phyloP scores from a whole-genome alignment of 2,797 vertebrate genomes.

The Alectoris magna region DNA sequence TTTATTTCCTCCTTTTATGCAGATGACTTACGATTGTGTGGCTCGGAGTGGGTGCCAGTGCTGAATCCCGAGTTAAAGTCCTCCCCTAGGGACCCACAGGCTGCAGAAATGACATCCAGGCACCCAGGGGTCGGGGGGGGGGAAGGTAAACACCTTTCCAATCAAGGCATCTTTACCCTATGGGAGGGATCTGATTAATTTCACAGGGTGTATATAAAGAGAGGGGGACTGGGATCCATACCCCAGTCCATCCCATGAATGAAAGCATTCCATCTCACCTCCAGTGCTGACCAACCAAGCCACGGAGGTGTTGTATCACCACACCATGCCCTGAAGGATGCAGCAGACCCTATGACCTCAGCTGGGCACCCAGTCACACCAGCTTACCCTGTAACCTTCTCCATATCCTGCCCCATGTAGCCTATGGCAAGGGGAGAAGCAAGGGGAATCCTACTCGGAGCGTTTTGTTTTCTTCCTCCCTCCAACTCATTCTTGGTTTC shows the following conservation, averaged over 20 bases:
- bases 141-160: not conserved
- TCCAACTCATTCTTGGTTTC: not conserved
- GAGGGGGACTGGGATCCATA: not conserved
- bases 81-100: not conserved
- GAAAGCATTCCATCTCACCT: not conserved
- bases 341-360: not conserved
- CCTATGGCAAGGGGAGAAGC: not conserved
- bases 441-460: not conserved
- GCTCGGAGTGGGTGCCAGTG: not conserved
- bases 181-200: rapidly evolving
- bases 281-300: not conserved
- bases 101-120: not conserved
- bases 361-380: not conserved
- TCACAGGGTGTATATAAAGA: not conserved
- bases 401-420: not conserved
- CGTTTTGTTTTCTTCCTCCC: not conserved
- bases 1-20: not conserved
- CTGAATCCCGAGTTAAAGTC: not conserved
- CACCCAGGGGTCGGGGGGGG: not conserved
- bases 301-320: not conserved
- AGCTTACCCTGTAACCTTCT: not conserved
- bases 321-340: not conserved
- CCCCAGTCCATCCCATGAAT: not conserved
- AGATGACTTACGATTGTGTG: rapidly evolving
- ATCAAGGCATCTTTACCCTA: not conserved